Evolutionary conservation across 1,140 invertebrate species (phyloP), one percentile per base, ranked within the genome.

Genomic region (Ips typographus): DNA sequence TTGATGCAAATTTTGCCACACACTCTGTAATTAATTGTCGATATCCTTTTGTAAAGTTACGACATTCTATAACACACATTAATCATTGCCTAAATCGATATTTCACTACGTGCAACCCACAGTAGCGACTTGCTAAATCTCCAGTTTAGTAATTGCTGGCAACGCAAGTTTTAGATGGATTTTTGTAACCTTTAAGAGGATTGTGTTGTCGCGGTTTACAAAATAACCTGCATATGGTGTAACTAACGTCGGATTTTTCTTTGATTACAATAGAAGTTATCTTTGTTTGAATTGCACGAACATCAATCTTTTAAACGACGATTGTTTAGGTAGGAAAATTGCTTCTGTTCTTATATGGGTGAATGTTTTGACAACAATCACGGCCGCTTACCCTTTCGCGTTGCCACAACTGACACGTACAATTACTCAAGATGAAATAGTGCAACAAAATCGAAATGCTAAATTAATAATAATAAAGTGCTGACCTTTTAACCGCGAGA

Each of bases 341-440:
- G 7, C 44, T 2, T 49, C 7, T 3, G 44, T 8, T 49, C 22
- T 49, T 22, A 49, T 8, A 49, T 49, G 7, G 22, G 22, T 8
- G 44, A 8, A 49, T 22, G 44, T 49, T 49, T 49, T 49, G 22
- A 8, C 22, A 22, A 37, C 39, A 40, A 38, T 40, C 56, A 40
- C 2, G 40, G 56, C 40, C 38, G 6, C 5, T 58, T 58, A 42
- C 36, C 7, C 52, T 58, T 58, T 58, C 4, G 37, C 56, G 1
- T 58, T 58, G 38, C 56, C 56, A 38, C 39, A 8, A 49, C 22
- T 49, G 44, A 49, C 44, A 49, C 3, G 22, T 22, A 22, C 44
- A 49, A 62, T 62, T 62, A 49, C 59, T 47, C 59, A 62, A 62
- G 59, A 62, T n/a, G n/a, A 62, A 62, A 47, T 40, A 62, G 44